phyloP scores from a whole-genome alignment of 2,113 vertebrate species.

The Microtus pennsylvanicus region DNA sequence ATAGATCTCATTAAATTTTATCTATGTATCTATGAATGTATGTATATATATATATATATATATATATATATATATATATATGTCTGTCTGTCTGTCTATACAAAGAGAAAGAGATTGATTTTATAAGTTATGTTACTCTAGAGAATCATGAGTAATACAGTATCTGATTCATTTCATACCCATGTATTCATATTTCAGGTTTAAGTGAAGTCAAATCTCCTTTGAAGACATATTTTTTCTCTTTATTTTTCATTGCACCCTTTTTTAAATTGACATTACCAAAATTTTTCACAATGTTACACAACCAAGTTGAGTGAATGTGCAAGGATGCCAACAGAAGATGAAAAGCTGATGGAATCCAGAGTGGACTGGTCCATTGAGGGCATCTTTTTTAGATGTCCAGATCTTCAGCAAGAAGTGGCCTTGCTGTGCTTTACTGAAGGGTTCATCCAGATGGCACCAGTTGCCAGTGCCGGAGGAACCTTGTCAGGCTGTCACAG shows the following conservation, averaged over 20 bases:
- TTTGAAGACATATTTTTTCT: neutral
- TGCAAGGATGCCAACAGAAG: neutral
- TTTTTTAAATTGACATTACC: neutral
- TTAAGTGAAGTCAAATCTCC: neutral
- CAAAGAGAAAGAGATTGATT: neutral
- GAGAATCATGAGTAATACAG: neutral
- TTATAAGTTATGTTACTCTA: neutral
- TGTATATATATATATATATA: neutral
- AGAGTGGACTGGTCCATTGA: fast-evolving
- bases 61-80: neutral
- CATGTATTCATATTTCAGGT: neutral
- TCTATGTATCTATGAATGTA: neutral
- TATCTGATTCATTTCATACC: neutral
- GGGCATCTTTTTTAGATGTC: neutral
- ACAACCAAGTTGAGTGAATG: neutral
- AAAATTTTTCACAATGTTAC: neutral
- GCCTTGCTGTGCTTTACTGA: neutral
- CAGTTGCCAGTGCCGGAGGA: neutral
- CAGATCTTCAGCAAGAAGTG: neutral
- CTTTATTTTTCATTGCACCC: too few relatives aligned
- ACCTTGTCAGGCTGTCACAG: neutral
- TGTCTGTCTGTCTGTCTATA: too few relatives aligned
- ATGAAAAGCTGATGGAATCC: neutral
- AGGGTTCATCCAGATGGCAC: neutral
- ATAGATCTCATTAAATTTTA: neutral